Evolutionary conservation across 2,113 vertebrate species (phyloP).

Genomic region (Notothenia coriiceps): DNA sequence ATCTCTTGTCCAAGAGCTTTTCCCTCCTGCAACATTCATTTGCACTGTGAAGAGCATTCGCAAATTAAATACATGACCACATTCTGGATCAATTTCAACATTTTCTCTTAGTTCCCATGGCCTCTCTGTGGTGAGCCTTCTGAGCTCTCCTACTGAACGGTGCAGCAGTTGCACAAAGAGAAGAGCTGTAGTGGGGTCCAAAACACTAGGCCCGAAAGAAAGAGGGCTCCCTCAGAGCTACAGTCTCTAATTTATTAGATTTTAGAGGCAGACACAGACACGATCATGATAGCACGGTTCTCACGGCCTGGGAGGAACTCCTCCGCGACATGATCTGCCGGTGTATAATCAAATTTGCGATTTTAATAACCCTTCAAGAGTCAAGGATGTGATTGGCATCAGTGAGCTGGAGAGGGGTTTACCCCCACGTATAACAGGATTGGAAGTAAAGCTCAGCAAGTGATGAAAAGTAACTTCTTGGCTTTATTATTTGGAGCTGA

Average conservation of each 20-base stretch:
- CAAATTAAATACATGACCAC: slow-evolving; percentile 53
- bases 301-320: slow-evolving; percentile 47
- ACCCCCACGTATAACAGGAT: background rate
- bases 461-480: background rate
- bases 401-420: background rate
- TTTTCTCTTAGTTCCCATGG: slow-evolving; percentile 58
- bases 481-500: background rate
- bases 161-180: slow-evolving; percentile 29
- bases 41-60: slow-evolving; percentile 7
- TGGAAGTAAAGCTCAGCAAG: slow-evolving; percentile 3
- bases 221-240: slow-evolving; percentile 20
- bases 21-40: slow-evolving; percentile 24
- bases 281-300: slow-evolving; percentile 42
- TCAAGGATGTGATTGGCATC: slow-evolving; percentile 10
- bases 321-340: slow-evolving; percentile 20
- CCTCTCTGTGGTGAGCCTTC: slow-evolving; percentile 29
- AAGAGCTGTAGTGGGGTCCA: slow-evolving; percentile 11
- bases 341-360: slow-evolving; percentile 50
- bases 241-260: slow-evolving; percentile 61
- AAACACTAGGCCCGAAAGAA: background rate
- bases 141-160: slow-evolving; percentile 8
- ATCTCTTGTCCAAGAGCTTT: slow-evolving; percentile 14
- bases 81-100: slow-evolving; percentile 49
- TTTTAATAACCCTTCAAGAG: slow-evolving; percentile 23
- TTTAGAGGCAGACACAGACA: slow-evolving; percentile 41